Percentiles rank a stretch among this genome's conserved stretches.
These are phyloP conservation scores for Eupleurogrammus muticus DNA, from an alignment of 2,797 vertebrate genomes.

Conservation along the genomic window DNA sequence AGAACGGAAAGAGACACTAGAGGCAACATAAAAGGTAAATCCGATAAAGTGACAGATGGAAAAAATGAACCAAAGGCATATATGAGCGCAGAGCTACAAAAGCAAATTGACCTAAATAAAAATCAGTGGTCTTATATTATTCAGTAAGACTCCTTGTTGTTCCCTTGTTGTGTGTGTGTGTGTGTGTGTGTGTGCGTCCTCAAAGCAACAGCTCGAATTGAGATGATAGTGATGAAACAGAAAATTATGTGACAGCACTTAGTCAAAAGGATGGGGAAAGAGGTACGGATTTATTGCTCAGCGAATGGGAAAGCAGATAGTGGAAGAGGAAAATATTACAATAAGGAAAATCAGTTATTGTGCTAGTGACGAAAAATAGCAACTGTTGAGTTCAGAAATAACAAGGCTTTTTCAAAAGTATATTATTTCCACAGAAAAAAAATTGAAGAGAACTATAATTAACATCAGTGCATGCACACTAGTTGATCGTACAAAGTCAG, in stretches of 20 bases:
- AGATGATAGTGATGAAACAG: background rate
- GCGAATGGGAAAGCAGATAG: background rate
- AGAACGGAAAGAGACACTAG: slow-evolving; percentile 53
- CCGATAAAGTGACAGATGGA: slow-evolving; percentile 20
- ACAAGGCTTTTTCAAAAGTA: background rate
- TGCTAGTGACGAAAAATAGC: background rate
- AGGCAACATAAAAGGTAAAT: slow-evolving; percentile 25
- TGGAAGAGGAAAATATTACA: background rate
- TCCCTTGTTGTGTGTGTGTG: background rate
- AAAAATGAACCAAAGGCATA: slow-evolving; percentile 15
- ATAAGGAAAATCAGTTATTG: background rate
- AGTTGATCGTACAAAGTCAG: slow-evolving; percentile 33
- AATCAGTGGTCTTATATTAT: background rate
- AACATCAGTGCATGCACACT: background rate
- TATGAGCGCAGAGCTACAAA: slow-evolving; percentile 15
- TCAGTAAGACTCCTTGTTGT: background rate
- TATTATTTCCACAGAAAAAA: background rate
- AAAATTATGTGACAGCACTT: background rate
- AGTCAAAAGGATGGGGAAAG: background rate
- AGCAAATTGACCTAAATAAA: slow-evolving; percentile 13
- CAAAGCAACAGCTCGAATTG: background rate
- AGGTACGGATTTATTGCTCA: background rate
- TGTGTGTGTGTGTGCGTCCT: background rate
- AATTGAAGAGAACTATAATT: background rate
- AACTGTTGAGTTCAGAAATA: background rate